A percentile compares a stretch with the other conserved stretches of the same genome.
These are phyloP conservation scores for Neodiprion lecontei DNA, from an alignment of 1,140 invertebrate genomes.

Conservation along the genomic window DNA sequence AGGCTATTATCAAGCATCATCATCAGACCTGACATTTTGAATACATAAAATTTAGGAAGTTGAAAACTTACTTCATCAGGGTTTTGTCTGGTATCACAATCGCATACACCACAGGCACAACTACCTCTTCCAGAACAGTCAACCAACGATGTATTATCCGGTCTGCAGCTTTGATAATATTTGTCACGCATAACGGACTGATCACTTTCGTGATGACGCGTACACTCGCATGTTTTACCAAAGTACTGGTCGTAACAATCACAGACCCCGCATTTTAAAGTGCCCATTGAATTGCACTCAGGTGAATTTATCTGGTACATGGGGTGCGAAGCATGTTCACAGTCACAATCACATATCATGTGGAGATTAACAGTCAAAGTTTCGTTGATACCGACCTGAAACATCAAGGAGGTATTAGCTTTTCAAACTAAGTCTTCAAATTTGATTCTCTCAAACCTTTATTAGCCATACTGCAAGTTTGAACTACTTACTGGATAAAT, in stretches of 20 bases:
- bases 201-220: constrained; percentile 42
- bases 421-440: background rate
- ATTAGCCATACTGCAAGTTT: background rate
- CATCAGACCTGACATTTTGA: too few relatives aligned
- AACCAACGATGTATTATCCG: constrained; percentile 72
- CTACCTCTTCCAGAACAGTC: constrained; percentile 79
- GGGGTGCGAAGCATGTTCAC: constrained; percentile 71
- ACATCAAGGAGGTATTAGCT: constrained; percentile 14
- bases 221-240: constrained; percentile 89
- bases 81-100: constrained; percentile 68
- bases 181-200: constrained; percentile 44
- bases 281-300: constrained; percentile 72
- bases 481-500: constrained; percentile 79
- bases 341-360: constrained; percentile 90
- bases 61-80: constrained; percentile 29
- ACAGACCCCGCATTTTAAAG: constrained; percentile 88
- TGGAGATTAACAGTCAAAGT: constrained; percentile 83
- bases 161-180: constrained; percentile 72
- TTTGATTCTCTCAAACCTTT: background rate
- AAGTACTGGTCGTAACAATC: constrained; percentile 80
- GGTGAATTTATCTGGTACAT: constrained; percentile 63
- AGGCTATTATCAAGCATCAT: too few relatives aligned
- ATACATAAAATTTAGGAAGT: too few relatives aligned
- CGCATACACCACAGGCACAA: constrained; percentile 84
- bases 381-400: constrained; percentile 84